Evolutionary conservation across 2,113 vertebrate genomes (phyloP), one percentile per base, ranked within the genome.

Genomic region (Chamaetylas fuelleborni): DNA sequence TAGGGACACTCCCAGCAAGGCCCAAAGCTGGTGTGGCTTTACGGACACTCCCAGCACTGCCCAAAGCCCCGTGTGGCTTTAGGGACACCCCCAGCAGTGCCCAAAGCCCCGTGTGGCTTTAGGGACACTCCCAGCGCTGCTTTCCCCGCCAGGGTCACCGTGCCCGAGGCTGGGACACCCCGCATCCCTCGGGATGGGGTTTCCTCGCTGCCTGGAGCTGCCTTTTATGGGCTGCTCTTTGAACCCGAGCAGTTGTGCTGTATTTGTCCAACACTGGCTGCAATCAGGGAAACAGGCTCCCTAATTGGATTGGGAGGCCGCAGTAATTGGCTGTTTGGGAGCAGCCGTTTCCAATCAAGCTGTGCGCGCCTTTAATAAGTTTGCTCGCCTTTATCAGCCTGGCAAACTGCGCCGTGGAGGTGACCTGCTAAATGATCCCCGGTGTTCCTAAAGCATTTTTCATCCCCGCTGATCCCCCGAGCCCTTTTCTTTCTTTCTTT

Each of bases 381-480:
- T 38, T 19, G 85, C 87, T 96, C 6, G 81, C 95, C 92, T 96
- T 91, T 95, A 90, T 56, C 93, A 91, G 93, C 96, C 47, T 26
- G 93, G 93, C 85, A 42, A 69, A 18, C 57, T 5, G 53, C 0
- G 1, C 87, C 5, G 40, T 2, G 67, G 92, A 90, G 85, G 81
- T 82, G 92, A 93, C 92, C 95, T 81, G 85, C 38, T 86, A 65
- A 86, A 70, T 12, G 79, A 80, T 93, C 93, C 62, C 84, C 92
- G 4, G 1, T 76, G 85, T 69, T 94, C 48, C 96, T 6, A 86
- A 92, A 88, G 90, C 67, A 5, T 36, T 93, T 88, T 56, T 73
- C 90, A 95, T 86, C 86, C 95, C 92, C 0, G 1, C 88, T 70
- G 93, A 83, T 93, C 74, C 82, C 93, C 93, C 66, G 66, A 88